Base-by-base conservation (phyloP, 2,113 vertebrate genomes). In the Cardinalis cardinalis region DNA sequence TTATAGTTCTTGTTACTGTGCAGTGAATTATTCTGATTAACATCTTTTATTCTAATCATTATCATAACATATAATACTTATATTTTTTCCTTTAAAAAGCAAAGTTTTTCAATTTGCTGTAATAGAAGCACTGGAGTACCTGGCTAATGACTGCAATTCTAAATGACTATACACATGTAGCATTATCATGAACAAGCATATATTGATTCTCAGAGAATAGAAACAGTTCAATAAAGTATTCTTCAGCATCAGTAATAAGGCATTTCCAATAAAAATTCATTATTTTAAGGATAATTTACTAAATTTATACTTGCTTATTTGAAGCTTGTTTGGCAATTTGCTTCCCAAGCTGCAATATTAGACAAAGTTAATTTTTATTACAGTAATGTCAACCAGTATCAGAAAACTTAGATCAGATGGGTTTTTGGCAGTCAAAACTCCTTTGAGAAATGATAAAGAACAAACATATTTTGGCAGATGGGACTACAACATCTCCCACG, bases 401-500 rank as follows among this genome's bases (percentile, higher is more conserved):
- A 76, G 49, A 23, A 87, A 85, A 89, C 15, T 76, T 68, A 44
- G 21, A 60, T 61, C 53, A 92, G 82, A 79, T 1, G 1, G 13
- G 24, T 1, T 61, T 92, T 78, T 64, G 74, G 71, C 78, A 92
- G 70, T 36, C 40, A 88, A 81, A 92, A 36, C 12, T 9, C 66
- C 53, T 87, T 23, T 72, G 63, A 87, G 71, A 92, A 89, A 92
- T 80, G 72, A 63, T 26, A 28, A 86, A 87, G 73, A 81, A 44
- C 65, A 72, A 83, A 74, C 32, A 66, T 26, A 79, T 87, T 95
- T 94, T 92, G 64, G 74, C 74, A 91, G 87, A 76, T n/a, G 7
- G 70, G 61, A 74, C 60, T 65, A 38, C 49, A 82, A 72, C 32
- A 82, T 79, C 81, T 93, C 66, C 70, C 87, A 84, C 7, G 4